Evolutionary conservation across 1,140 invertebrate genomes (phyloP).

Genomic region (Drosophila pseudoananassae): DNA sequence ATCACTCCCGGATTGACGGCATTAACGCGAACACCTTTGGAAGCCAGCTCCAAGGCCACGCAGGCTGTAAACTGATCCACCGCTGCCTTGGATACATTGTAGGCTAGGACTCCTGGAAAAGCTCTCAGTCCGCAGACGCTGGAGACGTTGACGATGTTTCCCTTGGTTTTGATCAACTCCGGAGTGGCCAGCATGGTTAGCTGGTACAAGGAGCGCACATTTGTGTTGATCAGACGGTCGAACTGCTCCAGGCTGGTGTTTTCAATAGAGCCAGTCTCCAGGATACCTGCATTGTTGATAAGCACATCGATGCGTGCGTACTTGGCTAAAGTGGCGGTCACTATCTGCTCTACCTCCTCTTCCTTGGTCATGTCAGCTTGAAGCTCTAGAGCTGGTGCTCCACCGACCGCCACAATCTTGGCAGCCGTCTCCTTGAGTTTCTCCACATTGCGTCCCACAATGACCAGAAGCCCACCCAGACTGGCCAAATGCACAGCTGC

Average conservation of each 20-base stretch:
- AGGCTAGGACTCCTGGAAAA: conserved; percentile 91
- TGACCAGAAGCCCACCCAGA: conserved; percentile 88
- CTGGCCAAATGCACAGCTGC: conserved; percentile 91
- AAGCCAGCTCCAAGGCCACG: conserved; percentile 90
- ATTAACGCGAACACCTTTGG: conserved; percentile 94
- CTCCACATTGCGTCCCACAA: conserved; percentile 90
- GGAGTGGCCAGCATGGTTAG: conserved; percentile 94
- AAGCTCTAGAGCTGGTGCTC: conserved; percentile 43
- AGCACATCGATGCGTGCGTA: conserved; percentile 91
- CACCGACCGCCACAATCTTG: conserved; percentile 77
- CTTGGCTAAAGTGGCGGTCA: conserved; percentile 89
- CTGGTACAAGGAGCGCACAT: conserved; percentile 93
- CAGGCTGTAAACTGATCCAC: conserved; percentile 96
- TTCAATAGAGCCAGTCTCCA: conserved; percentile 93
- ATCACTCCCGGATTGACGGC: conserved; percentile 93
- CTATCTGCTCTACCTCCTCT: conserved; percentile 88
- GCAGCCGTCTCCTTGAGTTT: conserved; percentile 86
- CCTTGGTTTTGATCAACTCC: conserved; percentile 91
- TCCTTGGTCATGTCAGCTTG: conserved; percentile 90
- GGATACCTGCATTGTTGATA: conserved; percentile 94
- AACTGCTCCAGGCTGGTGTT: conserved; percentile 92
- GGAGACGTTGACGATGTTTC: conserved; percentile 96
- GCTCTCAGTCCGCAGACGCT: conserved; percentile 94
- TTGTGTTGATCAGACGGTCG: conserved; percentile 93
- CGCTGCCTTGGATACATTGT: conserved; percentile 95